Evolutionary conservation across 2,888 invertebrate genomes (phyloP), one percentile per base, ranked within the genome.

Genomic region (Tillus elongatus): DNA sequence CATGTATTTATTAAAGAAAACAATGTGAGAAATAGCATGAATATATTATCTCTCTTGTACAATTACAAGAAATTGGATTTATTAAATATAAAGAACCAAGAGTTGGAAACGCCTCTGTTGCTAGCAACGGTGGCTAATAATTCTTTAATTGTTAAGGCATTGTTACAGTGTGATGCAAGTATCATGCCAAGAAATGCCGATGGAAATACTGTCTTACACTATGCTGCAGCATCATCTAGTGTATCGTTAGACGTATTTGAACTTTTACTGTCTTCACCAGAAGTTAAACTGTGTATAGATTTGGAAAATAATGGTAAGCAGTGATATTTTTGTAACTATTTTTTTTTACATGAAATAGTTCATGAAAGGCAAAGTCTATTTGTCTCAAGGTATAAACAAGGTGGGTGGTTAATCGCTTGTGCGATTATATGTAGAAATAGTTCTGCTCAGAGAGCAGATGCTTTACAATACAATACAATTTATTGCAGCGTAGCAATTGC

Each of bases 21-120:
- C 24, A 19, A 19, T 6, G 24, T 19, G 24, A n/a, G n/a, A 19
- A 19, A n/a, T n/a, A 19, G n/a, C 24, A n/a, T 19, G 24, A n/a
- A 8, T 19, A n/a, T 19, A n/a, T 19, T 8, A 6, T 8, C 24
- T 19, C 24, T 8, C 24, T 19, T 19, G 24, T 19, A 19, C n/a
- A 19, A 19, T 19, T n/a, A n/a, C n/a, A n/a, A n/a, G n/a, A n/a
- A 19, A 19, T 6, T 19, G n/a, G 24, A 19, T 6, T n/a, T 19
- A n/a, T 19, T 19, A n/a, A 19, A 19, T 19, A 19, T n/a, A 19
- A 6, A n/a, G 24, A 19, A 19, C n/a, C 6, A 8, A 6, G 24
- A 19, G 6, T 19, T 19, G 6, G 24, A 19, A 19, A 19, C 6
- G 6, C 6, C 24, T 6, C 24, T 19, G 6, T n/a, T 8, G 6